phyloP scores from a whole-genome alignment of 2,797 vertebrate species.

The Sebastes miniatus region DNA sequence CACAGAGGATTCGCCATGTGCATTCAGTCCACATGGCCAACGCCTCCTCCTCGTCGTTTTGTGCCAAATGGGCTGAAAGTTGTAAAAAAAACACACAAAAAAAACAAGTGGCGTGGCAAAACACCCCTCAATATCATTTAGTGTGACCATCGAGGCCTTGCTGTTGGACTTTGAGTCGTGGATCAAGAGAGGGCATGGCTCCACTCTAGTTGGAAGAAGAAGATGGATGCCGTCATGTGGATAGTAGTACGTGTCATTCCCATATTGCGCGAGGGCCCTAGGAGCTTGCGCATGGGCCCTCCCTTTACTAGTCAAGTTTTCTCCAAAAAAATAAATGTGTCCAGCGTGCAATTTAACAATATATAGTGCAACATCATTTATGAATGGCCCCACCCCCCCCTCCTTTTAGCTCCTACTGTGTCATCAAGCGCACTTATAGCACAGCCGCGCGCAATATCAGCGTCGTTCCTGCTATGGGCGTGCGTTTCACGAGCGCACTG shows the following conservation, averaged over 20 bases:
- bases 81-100: neutral
- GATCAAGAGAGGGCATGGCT: conserved; percentile 58
- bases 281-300: conserved; percentile 3
- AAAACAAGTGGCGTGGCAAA: conserved; percentile 4
- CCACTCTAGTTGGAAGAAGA: conserved; percentile 49
- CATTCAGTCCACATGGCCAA: conserved; percentile 38
- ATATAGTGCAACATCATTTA: conserved; percentile 64
- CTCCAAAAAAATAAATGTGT: conserved; percentile 18
- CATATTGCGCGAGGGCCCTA: conserved; percentile 54
- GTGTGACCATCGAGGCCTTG: conserved; percentile 40
- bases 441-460: conserved; percentile 64
- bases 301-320: neutral
- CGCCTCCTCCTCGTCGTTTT: conserved; percentile 6
- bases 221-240: conserved; percentile 79
- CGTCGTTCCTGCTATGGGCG: conserved; percentile 65
- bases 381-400: conserved; percentile 67
- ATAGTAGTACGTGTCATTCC: conserved; percentile 73
- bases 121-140: neutral
- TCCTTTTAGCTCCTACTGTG: conserved; percentile 41
- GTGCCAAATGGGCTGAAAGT: conserved; percentile 1
- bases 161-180: conserved; percentile 67
- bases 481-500: conserved; percentile 62
- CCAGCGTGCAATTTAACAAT: conserved; percentile 48
- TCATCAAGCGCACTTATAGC: conserved; percentile 60
- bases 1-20: conserved; percentile 58